Evolutionary conservation across 2,113 vertebrate species (phyloP), one percentile per base, ranked within the genome.

Genomic region (Elachura formosa): DNA sequence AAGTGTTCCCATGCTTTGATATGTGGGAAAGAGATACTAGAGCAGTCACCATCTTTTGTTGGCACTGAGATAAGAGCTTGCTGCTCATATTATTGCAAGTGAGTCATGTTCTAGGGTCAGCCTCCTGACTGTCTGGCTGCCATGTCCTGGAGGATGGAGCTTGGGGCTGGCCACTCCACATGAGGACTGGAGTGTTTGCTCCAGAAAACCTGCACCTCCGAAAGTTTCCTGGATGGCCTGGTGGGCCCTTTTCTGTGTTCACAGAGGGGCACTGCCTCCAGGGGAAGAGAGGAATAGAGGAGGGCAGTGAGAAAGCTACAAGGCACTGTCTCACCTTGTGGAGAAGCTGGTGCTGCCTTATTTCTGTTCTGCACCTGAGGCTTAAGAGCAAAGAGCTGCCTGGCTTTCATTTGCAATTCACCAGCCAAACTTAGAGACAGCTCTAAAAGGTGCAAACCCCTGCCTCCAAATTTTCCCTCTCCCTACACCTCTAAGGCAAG

Each of bases 1-100:
- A 31, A 77, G 51, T 9, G 59, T 94, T 96, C 79, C 61, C 87
- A 81, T 93, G 82, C 76, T 94, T 94, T 95, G 24, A 81, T 96
- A 59, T 90, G 59, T 91, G 90, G 64, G 73, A 95, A 95, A 86
- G 59, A 87, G 78, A 77, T 59, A 78, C n/a, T n/a, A 15, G 52
- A 31, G 33, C 33, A 84, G 23, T 38, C 83, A 71, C 59, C 52
- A 59, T 88, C 52, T 55, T 90, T 59, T 56, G n/a, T 63, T 91
- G 72, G 59, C 87, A 67, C 24, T 4, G 29, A 96, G 72, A 87
- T 87, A 80, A 87, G 84, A 51, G 40, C 51, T 74, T 74, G 34
- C 29, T 54, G 17, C 63, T 79, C 18, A 12, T 61, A 14, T 29
- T 51, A 41, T 18, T 17, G 14, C 12, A 1, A 59, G 20, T 61